These are phyloP conservation scores for Pteropus rufus DNA, from an alignment of 2,797 vertebrate species.

Conservation along the genomic window DNA sequence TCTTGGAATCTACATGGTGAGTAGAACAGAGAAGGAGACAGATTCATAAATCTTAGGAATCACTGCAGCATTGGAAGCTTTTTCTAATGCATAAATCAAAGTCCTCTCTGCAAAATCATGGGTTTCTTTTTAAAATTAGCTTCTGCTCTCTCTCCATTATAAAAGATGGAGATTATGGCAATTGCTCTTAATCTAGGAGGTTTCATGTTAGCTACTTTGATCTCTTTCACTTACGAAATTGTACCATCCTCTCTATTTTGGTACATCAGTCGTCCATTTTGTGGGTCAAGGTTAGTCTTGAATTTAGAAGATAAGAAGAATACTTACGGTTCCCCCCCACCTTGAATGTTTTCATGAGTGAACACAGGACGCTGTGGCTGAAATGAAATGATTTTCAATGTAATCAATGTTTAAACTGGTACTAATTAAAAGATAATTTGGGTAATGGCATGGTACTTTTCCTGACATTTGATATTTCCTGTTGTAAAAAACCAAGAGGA, in stretches of 20 bases:
- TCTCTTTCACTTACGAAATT: background rate
- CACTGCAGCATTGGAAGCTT: background rate
- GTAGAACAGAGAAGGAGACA: background rate
- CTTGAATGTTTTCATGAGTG: constrained; percentile 87
- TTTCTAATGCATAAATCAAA: background rate
- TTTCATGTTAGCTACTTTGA: background rate
- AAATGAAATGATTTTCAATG: constrained; percentile 86
- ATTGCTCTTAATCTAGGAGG: background rate
- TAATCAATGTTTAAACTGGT: constrained; percentile 76
- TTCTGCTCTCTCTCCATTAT: background rate
- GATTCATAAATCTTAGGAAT: background rate
- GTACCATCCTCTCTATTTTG: background rate
- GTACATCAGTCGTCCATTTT: background rate
- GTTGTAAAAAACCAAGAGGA: constrained; percentile 67
- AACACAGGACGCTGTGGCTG: constrained; percentile 88
- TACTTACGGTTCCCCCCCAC: constrained; percentile 92
- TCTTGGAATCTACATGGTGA: background rate
- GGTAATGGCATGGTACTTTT: constrained; percentile 65
- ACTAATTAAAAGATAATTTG: constrained; percentile 64
- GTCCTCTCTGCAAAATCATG: background rate
- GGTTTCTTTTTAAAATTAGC: background rate
- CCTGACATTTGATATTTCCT: constrained; percentile 69
- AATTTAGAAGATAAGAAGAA: constrained; percentile 78
- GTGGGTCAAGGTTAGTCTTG: constrained; percentile 44
- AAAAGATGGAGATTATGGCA: background rate